Evolutionary conservation across 2,888 invertebrate genomes (phyloP).

Genomic region (Plebejus argus): DNA sequence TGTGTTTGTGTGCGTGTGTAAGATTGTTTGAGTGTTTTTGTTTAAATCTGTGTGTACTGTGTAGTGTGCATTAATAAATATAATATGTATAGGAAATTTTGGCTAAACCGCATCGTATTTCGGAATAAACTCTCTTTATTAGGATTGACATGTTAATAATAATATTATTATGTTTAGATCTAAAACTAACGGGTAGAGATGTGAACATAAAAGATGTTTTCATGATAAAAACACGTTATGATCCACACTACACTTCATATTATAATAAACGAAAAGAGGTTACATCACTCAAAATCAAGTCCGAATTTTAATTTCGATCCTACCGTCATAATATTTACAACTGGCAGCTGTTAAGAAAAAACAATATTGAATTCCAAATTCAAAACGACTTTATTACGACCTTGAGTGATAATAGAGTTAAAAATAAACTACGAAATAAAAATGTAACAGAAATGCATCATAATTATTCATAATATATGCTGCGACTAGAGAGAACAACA

Average conservation of each 20-base stretch:
- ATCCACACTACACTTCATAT: conserved; percentile 53
- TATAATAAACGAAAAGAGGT: conserved; percentile 2
- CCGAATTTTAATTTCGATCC: neutral
- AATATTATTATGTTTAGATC: conserved; percentile 25
- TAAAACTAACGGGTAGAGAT: conserved; percentile 50
- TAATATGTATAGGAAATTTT: neutral
- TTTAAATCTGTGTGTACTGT: neutral
- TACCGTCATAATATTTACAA: neutral
- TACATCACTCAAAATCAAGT: conserved; percentile 10
- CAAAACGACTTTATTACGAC: neutral
- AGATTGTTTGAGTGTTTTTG: neutral
- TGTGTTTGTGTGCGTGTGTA: neutral
- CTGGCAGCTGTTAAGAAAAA: neutral
- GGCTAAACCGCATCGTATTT: neutral
- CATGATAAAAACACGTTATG: conserved; percentile 62
- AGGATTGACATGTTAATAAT: neutral
- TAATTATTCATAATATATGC: no score
- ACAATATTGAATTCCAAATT: neutral
- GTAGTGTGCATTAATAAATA: neutral
- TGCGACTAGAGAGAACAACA: conserved; percentile 36
- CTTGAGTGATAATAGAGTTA: conserved; percentile 9
- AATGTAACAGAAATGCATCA: conserved; percentile 31
- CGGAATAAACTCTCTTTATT: neutral
- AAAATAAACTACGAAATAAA: conserved; percentile 26
- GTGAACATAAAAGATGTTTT: conserved; percentile 59